Evolutionary conservation across 2,113 vertebrate genomes (phyloP).

Genomic region (Ictalurus furcatus): DNA sequence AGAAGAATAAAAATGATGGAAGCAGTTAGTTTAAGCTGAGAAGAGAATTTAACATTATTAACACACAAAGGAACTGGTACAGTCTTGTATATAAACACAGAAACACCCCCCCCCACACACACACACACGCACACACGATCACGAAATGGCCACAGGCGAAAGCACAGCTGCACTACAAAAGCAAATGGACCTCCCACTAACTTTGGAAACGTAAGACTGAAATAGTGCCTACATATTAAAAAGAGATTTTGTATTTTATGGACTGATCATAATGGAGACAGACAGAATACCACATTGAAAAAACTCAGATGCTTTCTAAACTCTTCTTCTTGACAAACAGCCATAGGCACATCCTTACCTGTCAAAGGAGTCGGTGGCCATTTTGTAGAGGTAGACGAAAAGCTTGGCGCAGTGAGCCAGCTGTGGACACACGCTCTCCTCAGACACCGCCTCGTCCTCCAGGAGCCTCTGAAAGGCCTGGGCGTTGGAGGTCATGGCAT

Average conservation of each 20-base stretch:
- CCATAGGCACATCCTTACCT: slow-evolving; percentile 74
- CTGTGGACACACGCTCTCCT: slow-evolving; percentile 86
- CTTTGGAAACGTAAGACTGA: not conserved
- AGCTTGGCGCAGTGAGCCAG: slow-evolving; percentile 95
- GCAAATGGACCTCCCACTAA: not conserved
- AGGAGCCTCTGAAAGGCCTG: slow-evolving; percentile 93
- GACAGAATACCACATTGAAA: not conserved
- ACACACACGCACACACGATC: too few relatives aligned
- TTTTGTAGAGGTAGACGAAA: slow-evolving; percentile 97
- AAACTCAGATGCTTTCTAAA: not conserved
- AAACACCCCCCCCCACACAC: not conserved
- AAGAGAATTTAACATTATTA: slow-evolving; percentile 48
- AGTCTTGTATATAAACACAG: slow-evolving; percentile 34
- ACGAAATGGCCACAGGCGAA: slow-evolving; percentile 24
- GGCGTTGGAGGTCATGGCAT: slow-evolving; percentile 83
- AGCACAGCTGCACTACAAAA: slow-evolving; percentile 21
- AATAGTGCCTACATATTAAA: not conserved
- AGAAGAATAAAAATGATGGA: slow-evolving; percentile 49
- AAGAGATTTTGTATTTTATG: not conserved
- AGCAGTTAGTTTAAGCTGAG: slow-evolving; percentile 64
- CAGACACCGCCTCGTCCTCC: slow-evolving; percentile 82
- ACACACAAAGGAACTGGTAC: slow-evolving; percentile 18
- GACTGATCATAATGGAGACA: not conserved
- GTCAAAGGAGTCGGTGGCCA: slow-evolving; percentile 97
- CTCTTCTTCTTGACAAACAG: not conserved